A percentile compares a stretch with the other conserved stretches of the same genome.
Evolutionary conservation across 2,797 vertebrate species (phyloP).

Genomic region (Acrocephalus scirpaceus): DNA sequence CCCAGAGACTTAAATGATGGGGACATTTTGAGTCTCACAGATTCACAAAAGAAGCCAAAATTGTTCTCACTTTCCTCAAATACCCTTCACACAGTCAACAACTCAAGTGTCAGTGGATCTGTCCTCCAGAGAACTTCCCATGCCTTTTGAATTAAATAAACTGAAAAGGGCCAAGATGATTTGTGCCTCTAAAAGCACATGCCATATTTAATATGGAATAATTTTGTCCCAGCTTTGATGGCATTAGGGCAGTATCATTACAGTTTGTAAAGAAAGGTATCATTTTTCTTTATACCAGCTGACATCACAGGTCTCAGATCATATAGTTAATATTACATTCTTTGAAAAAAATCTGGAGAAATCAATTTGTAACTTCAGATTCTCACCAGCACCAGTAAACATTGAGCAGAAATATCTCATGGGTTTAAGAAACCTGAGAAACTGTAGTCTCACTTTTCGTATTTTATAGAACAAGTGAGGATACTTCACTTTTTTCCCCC

Average conservation of each 20-base stretch:
- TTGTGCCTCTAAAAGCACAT: not conserved
- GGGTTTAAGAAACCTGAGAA: not conserved
- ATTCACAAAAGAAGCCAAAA: not conserved
- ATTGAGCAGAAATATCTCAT: not conserved
- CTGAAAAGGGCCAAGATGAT: not conserved
- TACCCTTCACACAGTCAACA: not conserved
- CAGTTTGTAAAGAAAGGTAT: not conserved
- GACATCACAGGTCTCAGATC: not conserved
- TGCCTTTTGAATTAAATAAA: not conserved
- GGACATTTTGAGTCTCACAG: not conserved
- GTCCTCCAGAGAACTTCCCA: not conserved
- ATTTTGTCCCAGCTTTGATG: not conserved
- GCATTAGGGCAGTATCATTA: not conserved
- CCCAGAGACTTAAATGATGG: not conserved
- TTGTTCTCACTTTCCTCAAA: not conserved
- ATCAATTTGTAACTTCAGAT: not conserved
- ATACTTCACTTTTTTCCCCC: not conserved
- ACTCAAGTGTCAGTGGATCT: not conserved
- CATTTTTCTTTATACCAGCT: not conserved
- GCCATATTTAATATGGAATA: not conserved
- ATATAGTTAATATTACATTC: not conserved
- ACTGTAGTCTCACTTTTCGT: not conserved
- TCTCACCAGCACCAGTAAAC: not conserved
- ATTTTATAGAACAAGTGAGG: not conserved
- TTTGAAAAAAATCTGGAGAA: not conserved